A percentile compares a stretch with the other conserved stretches of the same genome.
These are phyloP conservation scores for Trissoscelio sp. DNA, from an alignment of 2,888 invertebrate species.

Conservation along the genomic window DNA sequence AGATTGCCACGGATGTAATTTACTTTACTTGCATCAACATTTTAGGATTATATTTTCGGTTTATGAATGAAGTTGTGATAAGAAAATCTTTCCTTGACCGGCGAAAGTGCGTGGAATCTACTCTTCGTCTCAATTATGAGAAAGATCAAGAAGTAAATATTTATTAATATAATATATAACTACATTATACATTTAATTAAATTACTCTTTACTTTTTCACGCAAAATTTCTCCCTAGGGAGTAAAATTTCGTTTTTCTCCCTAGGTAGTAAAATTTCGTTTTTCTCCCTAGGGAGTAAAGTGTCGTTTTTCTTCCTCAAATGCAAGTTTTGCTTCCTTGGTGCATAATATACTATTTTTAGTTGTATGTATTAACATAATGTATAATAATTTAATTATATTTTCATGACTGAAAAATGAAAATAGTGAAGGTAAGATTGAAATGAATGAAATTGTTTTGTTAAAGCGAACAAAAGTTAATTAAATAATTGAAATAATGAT, in stretches of 20 bases:
- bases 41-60: conserved; percentile 94
- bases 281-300: no score
- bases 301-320: no score
- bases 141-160: conserved; percentile 91
- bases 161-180: background rate
- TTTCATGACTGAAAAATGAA: conserved; percentile 32
- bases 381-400: conserved; percentile 3
- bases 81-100: conserved; percentile 94
- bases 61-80: conserved; percentile 94
- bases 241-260: no score
- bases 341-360: no score
- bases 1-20: conserved; percentile 85
- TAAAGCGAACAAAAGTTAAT: background rate
- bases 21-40: conserved; percentile 87
- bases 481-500: background rate
- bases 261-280: no score
- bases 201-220: no score
- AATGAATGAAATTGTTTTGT: background rate
- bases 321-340: no score
- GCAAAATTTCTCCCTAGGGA: no score
- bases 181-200: no score
- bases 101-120: conserved; percentile 93
- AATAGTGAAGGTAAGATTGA: conserved; percentile 6
- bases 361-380: no score
- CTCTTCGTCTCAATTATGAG: conserved; percentile 91